Percentiles rank a stretch among this genome's conserved stretches.
phyloP scores from a whole-genome alignment of 2,797 vertebrate species.

The Champsocephalus gunnari region DNA sequence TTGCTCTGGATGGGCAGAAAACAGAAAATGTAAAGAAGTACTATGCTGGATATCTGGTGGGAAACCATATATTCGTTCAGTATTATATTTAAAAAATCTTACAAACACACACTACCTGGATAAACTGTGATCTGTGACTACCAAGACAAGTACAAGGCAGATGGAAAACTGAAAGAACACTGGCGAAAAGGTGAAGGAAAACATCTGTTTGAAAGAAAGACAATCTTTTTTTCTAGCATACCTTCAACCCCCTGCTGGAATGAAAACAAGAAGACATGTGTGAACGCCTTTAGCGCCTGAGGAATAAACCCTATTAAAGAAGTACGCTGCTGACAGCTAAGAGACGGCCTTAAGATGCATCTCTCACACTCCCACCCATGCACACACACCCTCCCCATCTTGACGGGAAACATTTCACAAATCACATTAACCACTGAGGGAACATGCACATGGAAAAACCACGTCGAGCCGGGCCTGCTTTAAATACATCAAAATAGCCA shows the following conservation, averaged over 20 bases:
- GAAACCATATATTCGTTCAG: neutral
- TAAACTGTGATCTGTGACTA: slow-evolving; percentile 14
- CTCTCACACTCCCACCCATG: slow-evolving; percentile 27
- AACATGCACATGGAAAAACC: slow-evolving; percentile 29
- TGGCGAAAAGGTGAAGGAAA: neutral
- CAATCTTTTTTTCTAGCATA: slow-evolving; percentile 16
- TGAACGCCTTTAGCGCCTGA: slow-evolving; percentile 25
- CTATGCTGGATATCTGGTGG: neutral
- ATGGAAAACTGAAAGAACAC: slow-evolving; percentile 20
- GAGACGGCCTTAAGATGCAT: slow-evolving; percentile 19
- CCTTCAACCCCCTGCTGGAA: slow-evolving; percentile 24
- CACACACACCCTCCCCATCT: slow-evolving; percentile 19
- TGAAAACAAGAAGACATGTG: slow-evolving; percentile 15
- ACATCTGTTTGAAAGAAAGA: slow-evolving; percentile 1
- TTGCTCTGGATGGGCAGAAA: neutral
- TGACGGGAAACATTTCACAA: slow-evolving; percentile 7
- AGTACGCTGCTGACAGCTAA: slow-evolving; percentile 38
- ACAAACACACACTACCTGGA: slow-evolving; percentile 1
- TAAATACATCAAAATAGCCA: slow-evolving; percentile 11
- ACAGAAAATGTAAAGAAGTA: neutral
- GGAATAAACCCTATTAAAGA: slow-evolving; percentile 47
- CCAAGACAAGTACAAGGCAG: neutral
- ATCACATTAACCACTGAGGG: slow-evolving; percentile 20
- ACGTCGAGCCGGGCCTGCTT: slow-evolving; percentile 4
- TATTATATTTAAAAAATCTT: neutral